Percentiles rank a stretch among this genome's conserved stretches.
phyloP scores from a whole-genome alignment of 1,140 invertebrate species.

The Lycorma delicatula region DNA sequence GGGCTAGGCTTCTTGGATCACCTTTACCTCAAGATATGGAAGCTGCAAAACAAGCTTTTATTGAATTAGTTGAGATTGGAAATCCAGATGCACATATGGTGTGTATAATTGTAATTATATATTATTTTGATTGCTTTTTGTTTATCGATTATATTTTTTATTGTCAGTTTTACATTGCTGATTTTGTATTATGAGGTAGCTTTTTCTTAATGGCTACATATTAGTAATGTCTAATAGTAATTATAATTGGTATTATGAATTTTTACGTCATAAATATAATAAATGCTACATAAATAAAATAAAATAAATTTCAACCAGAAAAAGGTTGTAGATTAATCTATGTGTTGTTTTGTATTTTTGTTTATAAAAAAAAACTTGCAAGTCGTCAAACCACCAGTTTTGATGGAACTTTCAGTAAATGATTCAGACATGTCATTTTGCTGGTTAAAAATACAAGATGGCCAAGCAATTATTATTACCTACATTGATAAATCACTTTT shows the following conservation, averaged over 20 bases:
- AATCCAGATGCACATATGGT: slow-evolving; percentile 85
- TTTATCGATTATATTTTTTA: too few species aligned
- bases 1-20: slow-evolving; percentile 76
- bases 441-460: too few species aligned
- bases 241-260: slow-evolving; percentile 2
- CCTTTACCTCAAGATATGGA: slow-evolving; percentile 63
- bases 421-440: too few species aligned
- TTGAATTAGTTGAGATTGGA: slow-evolving; percentile 64
- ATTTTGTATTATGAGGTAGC: background rate
- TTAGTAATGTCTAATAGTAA: background rate
- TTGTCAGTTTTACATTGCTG: background rate
- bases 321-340: too few species aligned
- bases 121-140: too few species aligned
- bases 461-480: too few species aligned
- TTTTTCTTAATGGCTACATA: background rate
- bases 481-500: too few species aligned
- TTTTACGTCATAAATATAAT: background rate
- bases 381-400: too few species aligned
- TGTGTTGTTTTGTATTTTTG: too few species aligned
- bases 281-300: slow-evolving; percentile 5
- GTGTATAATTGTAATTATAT: slow-evolving; percentile 25
- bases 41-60: slow-evolving; percentile 66
- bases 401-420: too few species aligned
- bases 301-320: too few species aligned
- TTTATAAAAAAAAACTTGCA: too few species aligned